These are phyloP conservation scores for Anarrhichthys ocellatus DNA, from an alignment of 2,113 vertebrate genomes.

Conservation along the genomic window DNA sequence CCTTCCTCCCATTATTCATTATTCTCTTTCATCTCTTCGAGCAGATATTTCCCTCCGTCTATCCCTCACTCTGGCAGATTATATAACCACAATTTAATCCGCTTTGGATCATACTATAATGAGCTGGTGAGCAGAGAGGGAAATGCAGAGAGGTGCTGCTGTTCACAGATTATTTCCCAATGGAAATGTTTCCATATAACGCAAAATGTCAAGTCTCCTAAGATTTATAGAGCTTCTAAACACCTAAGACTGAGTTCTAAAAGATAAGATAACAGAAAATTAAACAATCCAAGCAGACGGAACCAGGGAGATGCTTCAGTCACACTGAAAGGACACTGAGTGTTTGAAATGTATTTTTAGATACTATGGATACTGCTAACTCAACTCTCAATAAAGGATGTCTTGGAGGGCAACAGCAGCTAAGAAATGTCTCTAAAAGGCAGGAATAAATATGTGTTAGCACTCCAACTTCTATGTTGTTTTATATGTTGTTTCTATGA, in stretches of 20 bases:
- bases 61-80: constrained; percentile 50
- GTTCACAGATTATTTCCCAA: background rate
- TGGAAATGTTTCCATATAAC: background rate
- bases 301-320: background rate
- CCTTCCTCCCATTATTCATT: background rate
- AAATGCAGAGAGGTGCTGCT: background rate
- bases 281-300: background rate
- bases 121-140: constrained; percentile 17
- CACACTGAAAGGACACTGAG: background rate
- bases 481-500: background rate
- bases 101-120: constrained; percentile 65
- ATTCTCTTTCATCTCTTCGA: constrained; percentile 11
- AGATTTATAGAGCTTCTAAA: background rate
- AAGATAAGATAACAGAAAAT: background rate
- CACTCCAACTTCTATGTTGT: background rate
- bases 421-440: background rate
- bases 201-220: background rate
- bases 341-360: constrained; percentile 49
- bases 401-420: background rate
- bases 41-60: constrained; percentile 19
- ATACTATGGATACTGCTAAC: constrained; percentile 26
- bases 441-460: background rate
- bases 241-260: background rate
- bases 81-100: constrained; percentile 77
- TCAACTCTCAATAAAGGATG: background rate